These are phyloP conservation scores for Bombus picipes DNA, from an alignment of 1,140 invertebrate species.

Conservation along the genomic window DNA sequence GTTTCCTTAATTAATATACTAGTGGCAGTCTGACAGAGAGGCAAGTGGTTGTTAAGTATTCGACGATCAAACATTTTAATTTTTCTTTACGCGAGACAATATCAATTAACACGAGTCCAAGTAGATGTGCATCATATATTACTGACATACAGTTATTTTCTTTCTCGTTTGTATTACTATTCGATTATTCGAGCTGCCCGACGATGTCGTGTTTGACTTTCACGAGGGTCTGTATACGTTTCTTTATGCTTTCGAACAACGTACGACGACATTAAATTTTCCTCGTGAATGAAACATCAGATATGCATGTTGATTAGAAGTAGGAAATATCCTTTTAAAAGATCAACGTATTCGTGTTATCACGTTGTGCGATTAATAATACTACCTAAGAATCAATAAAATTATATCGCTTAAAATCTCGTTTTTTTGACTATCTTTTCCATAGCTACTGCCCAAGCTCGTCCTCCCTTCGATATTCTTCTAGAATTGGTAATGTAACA, in stretches of 20 bases:
- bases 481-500: constrained; percentile 22
- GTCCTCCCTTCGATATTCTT: not conserved
- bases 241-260: not conserved
- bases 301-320: not conserved
- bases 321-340: constrained; percentile 45
- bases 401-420: constrained; percentile 14
- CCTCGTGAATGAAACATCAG: not conserved
- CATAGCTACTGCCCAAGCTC: constrained; percentile 7
- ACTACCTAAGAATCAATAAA: constrained; percentile 33
- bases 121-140: not conserved
- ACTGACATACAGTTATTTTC: not conserved
- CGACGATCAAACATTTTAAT: constrained; percentile 12
- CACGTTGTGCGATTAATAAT: constrained; percentile 48
- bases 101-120: not conserved
- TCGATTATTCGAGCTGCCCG: constrained; percentile 71
- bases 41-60: constrained; percentile 60
- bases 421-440: not conserved
- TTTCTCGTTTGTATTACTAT: not conserved
- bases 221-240: constrained; percentile 20
- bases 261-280: not conserved
- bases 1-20: constrained; percentile 59
- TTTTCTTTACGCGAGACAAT: not conserved
- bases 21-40: constrained; percentile 73
- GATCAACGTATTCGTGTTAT: constrained; percentile 36
- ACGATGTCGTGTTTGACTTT: constrained; percentile 66